Base-by-base conservation (phyloP, 35 echinoderm and acorn worm genomes). In the Lytechinus pictus region DNA sequence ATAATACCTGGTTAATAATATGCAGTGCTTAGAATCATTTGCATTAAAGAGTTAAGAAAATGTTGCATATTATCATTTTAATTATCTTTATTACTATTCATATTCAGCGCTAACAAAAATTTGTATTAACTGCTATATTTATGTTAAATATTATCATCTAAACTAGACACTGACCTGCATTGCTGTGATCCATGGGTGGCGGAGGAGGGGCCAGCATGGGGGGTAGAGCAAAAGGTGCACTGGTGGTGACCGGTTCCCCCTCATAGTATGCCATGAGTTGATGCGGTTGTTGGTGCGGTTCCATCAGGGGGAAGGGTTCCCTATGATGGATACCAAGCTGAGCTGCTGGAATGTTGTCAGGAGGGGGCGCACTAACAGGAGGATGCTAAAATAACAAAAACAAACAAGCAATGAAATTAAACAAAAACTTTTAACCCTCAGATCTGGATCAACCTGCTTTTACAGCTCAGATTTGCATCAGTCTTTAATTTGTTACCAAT, bases 141-240 rank as follows among this genome's bases (percentile, higher is more conserved):
- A 44, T 44, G 1, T 44, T 44, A 44, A 44, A 44, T 44, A 44
- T 44, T 2, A 44, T 2, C 33, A 44, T 44, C 33, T 1, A 44
- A 44, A 44, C 33, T 58, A 58, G 56, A 58, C 56, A 58, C 28
- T 90, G 16, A 61, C 94, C 79, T 95, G 94, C 51, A 29, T 86
- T 95, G 79, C 21, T 9, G 92, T 93, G 53, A 28, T 93, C 92
- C n/a, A 54, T 9, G 52, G 92, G 92, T 7, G 92, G 92, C 0
- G 92, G 92, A 44, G 92, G 92, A 33, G 92, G 92, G 92, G 55
- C 92, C 54, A 93, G 55, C 52, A 93, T 54, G 3, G 92, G 92
- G 27, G 92, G 92, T 13, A 93, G 92, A 44, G 55, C n/a, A 19
- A 55, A 55, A 27, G 9, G 52, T 55, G 92, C 92, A 5, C 9